A percentile compares a stretch with the other conserved stretches of the same genome.
phyloP scores from a whole-genome alignment of 2,113 vertebrate species.

The Pseudonaja textilis region DNA sequence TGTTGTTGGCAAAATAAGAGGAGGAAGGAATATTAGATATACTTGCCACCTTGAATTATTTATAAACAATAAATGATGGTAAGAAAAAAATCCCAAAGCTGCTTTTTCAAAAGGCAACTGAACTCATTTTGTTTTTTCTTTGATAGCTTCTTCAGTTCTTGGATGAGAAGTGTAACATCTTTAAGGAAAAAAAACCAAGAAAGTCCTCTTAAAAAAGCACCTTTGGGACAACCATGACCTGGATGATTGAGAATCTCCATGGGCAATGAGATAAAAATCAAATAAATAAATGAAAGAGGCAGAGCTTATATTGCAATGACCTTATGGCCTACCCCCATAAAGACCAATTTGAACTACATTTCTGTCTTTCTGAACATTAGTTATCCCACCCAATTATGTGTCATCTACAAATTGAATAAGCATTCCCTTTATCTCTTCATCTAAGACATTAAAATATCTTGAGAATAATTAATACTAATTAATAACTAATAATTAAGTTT shows the following conservation, averaged over 20 bases:
- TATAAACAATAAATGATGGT: too few relatives aligned
- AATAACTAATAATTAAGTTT: too few relatives aligned
- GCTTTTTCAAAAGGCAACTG: not conserved
- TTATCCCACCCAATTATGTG: not conserved
- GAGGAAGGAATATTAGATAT: not conserved
- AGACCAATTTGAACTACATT: not conserved
- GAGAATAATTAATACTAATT: too few relatives aligned
- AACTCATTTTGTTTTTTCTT: not conserved
- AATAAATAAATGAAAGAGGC: not conserved
- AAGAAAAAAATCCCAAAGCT: not conserved
- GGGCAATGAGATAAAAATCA: not conserved
- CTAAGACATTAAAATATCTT: not conserved
- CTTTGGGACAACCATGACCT: not conserved
- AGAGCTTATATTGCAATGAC: not conserved
- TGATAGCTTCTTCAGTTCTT: not conserved
- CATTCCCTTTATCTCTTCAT: not conserved
- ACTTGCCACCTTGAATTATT: not conserved
- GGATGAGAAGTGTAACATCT: not conserved
- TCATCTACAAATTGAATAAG: not conserved
- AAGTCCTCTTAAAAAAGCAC: not conserved
- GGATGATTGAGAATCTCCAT: not conserved
- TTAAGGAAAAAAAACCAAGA: not conserved
- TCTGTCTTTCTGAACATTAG: not conserved
- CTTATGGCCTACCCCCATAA: not conserved
- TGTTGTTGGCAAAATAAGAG: not conserved